Evolutionary conservation across 1,140 invertebrate species (phyloP), one percentile per base, ranked within the genome.

Genomic region (Bombus affinis): DNA sequence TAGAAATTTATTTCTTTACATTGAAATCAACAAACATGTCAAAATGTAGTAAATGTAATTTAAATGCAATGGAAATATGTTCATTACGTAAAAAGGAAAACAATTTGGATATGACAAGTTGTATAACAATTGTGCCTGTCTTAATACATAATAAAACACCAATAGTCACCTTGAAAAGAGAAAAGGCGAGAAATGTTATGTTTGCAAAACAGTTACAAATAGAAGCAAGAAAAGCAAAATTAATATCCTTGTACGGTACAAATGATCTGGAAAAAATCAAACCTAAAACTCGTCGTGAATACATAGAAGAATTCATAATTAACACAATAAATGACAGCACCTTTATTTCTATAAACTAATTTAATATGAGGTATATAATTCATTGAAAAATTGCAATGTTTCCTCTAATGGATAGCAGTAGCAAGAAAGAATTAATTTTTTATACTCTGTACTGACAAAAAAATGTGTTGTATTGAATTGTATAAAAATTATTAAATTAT

Each of bases 221-320:
- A 10, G 73, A 72, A 71, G 71, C 83, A 25, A 84, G 35, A 13
- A 59, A 73, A 66, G 81, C 73, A 22, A 86, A 70, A 78, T 53
- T 78, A 44, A 75, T 37, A 66, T 83, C 66, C 28, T 5, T 78
- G 12, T 86, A 73, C 25, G 77, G 32, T 18, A 66, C 44, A 10
- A 83, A 88, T 68, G 66, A 59, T 59, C n/a, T 6, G 28, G 83
- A 65, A 77, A 73, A 68, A 53, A 72, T 89, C 13, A 77, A 77
- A 4, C 35, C 13, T 13, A 88, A 88, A 72, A 81, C 82, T 68
- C 65, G 83, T 37, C 32, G 74, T 22, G 35, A 89, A 70, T 71
- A 88, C 35, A 89, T 85, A n/a, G 47, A 81, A 72, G 86, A 88
- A 86, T 89, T 89, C 39, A 65, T 79, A 72, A 59, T 65, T 22